Percentiles rank a stretch among this genome's conserved stretches.
These are phyloP conservation scores for Speoplatyrhinus poulsoni DNA, from an alignment of 2,113 vertebrate genomes.

Conservation along the genomic window DNA sequence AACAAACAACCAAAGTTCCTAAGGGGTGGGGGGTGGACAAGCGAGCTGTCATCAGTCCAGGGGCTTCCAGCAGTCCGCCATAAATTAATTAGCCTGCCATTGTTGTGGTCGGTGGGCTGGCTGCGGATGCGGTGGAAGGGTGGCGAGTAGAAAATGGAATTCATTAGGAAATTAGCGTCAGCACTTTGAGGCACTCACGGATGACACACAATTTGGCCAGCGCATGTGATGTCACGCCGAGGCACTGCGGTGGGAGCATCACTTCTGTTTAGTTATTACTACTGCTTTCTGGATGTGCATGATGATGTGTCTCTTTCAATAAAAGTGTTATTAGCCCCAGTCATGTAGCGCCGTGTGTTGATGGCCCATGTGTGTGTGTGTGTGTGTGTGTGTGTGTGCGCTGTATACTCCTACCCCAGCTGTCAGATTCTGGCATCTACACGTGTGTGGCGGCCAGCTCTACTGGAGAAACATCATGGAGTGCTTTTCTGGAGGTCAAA, in stretches of 20 bases:
- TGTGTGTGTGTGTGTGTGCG: conserved; percentile 10
- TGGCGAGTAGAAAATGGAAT: conserved; percentile 80
- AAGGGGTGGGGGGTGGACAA: conserved; percentile 49
- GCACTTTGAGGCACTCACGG: conserved; percentile 78
- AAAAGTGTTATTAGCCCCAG: conserved; percentile 13
- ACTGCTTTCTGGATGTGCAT: conserved; percentile 10
- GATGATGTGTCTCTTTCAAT: conserved; percentile 24
- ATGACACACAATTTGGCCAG: conserved; percentile 75
- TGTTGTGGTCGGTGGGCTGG: conserved; percentile 72
- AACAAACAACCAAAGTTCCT: conserved; percentile 73
- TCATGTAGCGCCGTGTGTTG: conserved; percentile 9
- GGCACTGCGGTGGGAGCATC: conserved; percentile 20
- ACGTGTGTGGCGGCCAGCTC: conserved; percentile 98
- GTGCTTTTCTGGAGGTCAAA: conserved; percentile 93
- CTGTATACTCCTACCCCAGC: conserved; percentile 58
- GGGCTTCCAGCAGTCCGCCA: conserved; percentile 60
- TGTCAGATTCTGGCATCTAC: conserved; percentile 93
- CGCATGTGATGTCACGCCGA: conserved; percentile 47
- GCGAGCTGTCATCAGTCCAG: conserved; percentile 82
- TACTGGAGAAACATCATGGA: conserved; percentile 97
- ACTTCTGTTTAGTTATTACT: conserved; percentile 11
- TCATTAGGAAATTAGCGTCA: conserved; percentile 89
- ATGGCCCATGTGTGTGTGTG: neutral
- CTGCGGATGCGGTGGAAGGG: conserved; percentile 59
- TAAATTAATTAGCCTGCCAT: conserved; percentile 84